A percentile compares a stretch with the other conserved stretches of the same genome.
phyloP scores from a whole-genome alignment of 1,140 invertebrate species.

The Formica selysi region DNA sequence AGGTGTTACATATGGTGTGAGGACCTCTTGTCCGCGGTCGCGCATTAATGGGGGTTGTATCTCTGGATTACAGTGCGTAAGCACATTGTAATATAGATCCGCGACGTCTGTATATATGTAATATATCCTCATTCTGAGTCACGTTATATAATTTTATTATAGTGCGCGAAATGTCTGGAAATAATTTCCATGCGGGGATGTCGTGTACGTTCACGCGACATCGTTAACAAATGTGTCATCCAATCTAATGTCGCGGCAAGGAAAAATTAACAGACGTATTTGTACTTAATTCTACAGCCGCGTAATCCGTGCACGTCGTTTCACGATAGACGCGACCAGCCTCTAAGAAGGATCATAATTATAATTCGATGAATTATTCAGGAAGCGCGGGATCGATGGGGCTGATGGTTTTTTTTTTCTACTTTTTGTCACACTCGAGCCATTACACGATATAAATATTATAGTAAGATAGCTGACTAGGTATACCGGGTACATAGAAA shows the following conservation, averaged over 20 bases:
- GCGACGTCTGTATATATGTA: not conserved
- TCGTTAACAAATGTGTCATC: not conserved
- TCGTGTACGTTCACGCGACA: not conserved
- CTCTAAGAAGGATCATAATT: conserved; percentile 17
- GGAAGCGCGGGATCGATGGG: not conserved
- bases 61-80: not conserved
- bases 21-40: not conserved
- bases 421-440: not conserved
- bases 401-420: not conserved
- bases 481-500: not conserved
- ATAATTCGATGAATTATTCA: conserved; percentile 53
- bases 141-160: not conserved
- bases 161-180: not conserved
- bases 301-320: not conserved
- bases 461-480: conserved; percentile 9
- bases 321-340: not conserved
- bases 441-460: conserved; percentile 6
- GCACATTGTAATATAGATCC: conserved; percentile 19
- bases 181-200: not conserved
- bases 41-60: not conserved
- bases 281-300: not conserved
- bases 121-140: not conserved
- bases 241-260: not conserved
- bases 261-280: conserved; percentile 32
- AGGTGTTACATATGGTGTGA: not conserved